Evolutionary conservation across 1,140 invertebrate species (phyloP).

Genomic region (Oppia nitens): DNA sequence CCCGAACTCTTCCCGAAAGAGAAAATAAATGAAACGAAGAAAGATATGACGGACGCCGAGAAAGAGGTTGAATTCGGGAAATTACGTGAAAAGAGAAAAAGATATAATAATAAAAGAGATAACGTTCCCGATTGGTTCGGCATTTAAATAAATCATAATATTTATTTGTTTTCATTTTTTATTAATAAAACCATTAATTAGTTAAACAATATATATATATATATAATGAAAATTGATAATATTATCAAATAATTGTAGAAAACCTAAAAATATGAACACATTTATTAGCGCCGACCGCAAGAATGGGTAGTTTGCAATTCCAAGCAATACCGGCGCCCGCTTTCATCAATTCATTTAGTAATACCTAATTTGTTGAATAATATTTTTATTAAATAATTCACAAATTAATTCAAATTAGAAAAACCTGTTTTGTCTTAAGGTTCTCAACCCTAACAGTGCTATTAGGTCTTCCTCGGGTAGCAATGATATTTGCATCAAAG

Average conservation of each 20-base stretch:
- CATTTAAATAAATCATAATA: background rate
- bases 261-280: conserved; percentile 2
- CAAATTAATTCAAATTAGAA: background rate
- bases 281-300: conserved; percentile 11
- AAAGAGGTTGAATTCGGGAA: conserved; percentile 10
- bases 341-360: background rate
- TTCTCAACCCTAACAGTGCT: conserved; percentile 28
- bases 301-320: conserved; percentile 8
- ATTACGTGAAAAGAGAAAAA: background rate
- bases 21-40: conserved; percentile 21
- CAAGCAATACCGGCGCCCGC: conserved; percentile 8
- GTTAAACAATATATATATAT: no score
- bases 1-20: conserved; percentile 27
- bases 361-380: background rate
- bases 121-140: conserved; percentile 12
- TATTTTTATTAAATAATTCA: background rate
- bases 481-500: conserved; percentile 26
- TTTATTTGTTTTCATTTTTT: background rate
- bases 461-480: conserved; percentile 26
- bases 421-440: conserved; percentile 27
- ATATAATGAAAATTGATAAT: no score
- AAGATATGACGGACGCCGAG: conserved; percentile 19
- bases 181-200: background rate
- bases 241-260: background rate
- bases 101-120: background rate